Evolutionary conservation across 2,113 vertebrate genomes (phyloP), one percentile per base, ranked within the genome.

Genomic region (Notiomystis cincta): DNA sequence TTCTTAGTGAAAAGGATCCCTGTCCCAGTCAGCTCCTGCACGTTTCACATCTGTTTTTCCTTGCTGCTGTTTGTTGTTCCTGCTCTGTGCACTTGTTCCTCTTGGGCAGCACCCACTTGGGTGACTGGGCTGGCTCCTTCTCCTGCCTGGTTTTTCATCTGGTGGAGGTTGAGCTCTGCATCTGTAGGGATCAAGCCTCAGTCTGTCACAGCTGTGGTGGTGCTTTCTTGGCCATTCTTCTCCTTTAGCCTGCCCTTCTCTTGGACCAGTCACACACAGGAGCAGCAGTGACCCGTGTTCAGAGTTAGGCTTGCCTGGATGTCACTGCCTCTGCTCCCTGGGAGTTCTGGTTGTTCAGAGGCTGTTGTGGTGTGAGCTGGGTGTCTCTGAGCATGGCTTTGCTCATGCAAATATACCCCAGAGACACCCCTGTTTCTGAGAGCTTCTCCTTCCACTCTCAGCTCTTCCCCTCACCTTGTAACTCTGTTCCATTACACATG

Each of bases 31-130:
- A 76, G 40, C 62, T 85, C 51, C 85, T 91, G 82, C 31, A 2
- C 2, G 61, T 95, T 96, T 96, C 78, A 82, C 48, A 80, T 91
- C 90, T 7, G 0, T 79, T 94, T 91, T 85, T 37, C 69, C 56
- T 47, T 44, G 51, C 66, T 9, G 8, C 2, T 69, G 56, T 57
- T 82, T 70, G 79, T 81, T 84, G 64, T 42, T 96, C 72, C 48
- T 79, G 48, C 85, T 79, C 65, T 54, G 23, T 25, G 35, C 4
- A 0, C 75, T 78, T 64, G 90, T 95, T 97, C 78, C 94, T 88
- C 87, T 76, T 79, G 90, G 84, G 65, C 80, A 92, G 90, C 81
- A 47, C 77, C 57, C 28, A 1, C 64, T 67, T 1, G 3, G 23
- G 62, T 77, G 62, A 3, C 79, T 51, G 85, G 38, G 45, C 50